Conservation (phyloP, 2,797 vertebrate species). For the Falco concolor region DNA sequence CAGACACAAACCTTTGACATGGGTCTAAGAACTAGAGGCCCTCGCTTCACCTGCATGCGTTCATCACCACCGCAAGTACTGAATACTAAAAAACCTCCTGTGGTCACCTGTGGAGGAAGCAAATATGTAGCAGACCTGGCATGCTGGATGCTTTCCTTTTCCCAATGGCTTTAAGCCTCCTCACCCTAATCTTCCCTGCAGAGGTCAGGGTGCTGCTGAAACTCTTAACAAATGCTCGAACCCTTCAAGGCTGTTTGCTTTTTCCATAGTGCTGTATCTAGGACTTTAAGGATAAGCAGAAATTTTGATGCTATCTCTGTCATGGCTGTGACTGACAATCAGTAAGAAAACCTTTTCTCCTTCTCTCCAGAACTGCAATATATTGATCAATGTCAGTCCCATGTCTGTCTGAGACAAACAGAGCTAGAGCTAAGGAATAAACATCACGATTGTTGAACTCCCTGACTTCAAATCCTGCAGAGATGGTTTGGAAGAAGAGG, state of each 20-base stretch:
- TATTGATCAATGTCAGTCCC: background rate
- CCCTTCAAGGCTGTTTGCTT: background rate
- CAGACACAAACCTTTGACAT: background rate
- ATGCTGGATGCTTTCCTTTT: background rate
- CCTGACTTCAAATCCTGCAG: background rate
- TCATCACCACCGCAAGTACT: background rate
- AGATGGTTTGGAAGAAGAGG: background rate
- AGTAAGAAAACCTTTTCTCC: background rate
- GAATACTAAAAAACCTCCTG: background rate
- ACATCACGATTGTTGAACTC: background rate
- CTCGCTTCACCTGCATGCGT: background rate
- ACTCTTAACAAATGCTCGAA: background rate
- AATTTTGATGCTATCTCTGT: background rate
- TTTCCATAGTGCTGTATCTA: background rate
- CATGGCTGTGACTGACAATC: background rate
- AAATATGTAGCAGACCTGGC: background rate
- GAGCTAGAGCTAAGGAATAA: background rate
- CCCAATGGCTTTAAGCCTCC: background rate
- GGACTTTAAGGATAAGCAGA: background rate
- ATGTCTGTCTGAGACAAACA: background rate
- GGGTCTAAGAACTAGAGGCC: background rate
- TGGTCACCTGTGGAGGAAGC: background rate
- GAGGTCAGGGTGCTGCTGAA: background rate
- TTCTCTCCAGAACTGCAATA: background rate
- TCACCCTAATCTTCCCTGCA: background rate